Conservation (phyloP, 37 sponge, comb jelly and placozoan genomes). For the Beroe ovata region DNA sequence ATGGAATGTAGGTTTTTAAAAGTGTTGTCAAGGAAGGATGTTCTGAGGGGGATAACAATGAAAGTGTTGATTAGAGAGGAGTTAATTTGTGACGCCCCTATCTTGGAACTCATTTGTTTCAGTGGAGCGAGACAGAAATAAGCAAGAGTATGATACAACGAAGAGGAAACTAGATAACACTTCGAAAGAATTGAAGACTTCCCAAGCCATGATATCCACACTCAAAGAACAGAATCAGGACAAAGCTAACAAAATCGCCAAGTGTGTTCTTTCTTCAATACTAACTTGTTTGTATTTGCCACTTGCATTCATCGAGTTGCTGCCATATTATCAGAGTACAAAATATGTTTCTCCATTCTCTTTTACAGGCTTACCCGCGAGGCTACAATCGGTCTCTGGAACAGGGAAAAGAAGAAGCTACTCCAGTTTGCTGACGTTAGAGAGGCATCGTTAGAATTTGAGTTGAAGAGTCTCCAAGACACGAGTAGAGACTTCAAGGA, state of each 20-base stretch:
- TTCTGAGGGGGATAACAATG: too few species aligned
- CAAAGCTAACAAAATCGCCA: slow-evolving; percentile 49
- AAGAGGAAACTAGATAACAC: slow-evolving; percentile 54
- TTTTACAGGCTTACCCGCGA: slow-evolving; percentile 24
- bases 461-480: slow-evolving; percentile 3
- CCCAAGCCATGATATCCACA: slow-evolving; percentile 48
- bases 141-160: slow-evolving; percentile 13
- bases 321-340: neutral
- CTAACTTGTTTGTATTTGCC: neutral
- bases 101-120: neutral
- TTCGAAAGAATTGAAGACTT: slow-evolving; percentile 25
- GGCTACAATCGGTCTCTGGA: slow-evolving; percentile 51
- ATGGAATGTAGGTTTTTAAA: neutral
- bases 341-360: too few species aligned
- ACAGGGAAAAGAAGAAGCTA: slow-evolving; percentile 50
- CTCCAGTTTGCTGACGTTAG: slow-evolving; percentile 66
- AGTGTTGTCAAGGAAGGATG: too few species aligned
- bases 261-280: neutral
- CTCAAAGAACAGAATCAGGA: slow-evolving; percentile 38
- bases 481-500: slow-evolving; percentile 25
- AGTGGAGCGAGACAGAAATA: slow-evolving; percentile 23
- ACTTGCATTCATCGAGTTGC: neutral
- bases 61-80: too few species aligned
- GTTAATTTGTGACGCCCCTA: too few species aligned
- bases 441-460: slow-evolving; percentile 41